Conservation (phyloP, 2,797 vertebrate genomes). For the Argentina silus region DNA sequence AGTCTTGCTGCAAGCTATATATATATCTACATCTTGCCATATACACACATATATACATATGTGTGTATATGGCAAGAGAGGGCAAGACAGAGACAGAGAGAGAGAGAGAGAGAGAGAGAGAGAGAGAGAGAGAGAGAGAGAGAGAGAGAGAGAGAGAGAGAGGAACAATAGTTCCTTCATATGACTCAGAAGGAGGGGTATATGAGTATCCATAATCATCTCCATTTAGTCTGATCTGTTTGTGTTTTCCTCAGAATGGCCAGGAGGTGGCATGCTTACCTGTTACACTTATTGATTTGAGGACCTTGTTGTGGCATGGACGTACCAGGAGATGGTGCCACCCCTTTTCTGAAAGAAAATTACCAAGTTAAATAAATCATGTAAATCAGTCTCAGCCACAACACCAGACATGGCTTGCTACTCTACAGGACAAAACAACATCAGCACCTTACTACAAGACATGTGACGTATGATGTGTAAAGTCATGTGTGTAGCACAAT, state of each 20-base stretch:
- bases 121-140: no score
- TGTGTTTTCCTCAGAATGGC: neutral
- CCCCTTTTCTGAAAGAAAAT: neutral
- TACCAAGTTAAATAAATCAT: neutral
- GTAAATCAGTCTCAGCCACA: neutral
- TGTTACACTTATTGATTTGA: neutral
- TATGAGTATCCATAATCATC: neutral
- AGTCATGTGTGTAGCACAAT: neutral
- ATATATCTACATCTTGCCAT: neutral
- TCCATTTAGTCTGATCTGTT: neutral
- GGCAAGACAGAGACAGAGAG: no score
- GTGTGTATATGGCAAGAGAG: neutral
- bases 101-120: no score
- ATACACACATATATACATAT: no score
- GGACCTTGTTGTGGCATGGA: neutral
- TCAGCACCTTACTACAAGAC: neutral
- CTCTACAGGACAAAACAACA: neutral
- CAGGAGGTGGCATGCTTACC: neutral
- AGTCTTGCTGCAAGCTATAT: slow-evolving; percentile 1
- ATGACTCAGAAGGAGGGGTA: neutral
- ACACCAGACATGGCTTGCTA: neutral
- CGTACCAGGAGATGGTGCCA: slow-evolving; percentile 2
- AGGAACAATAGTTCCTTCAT: neutral
- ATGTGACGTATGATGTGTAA: neutral
- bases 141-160: no score